Evolutionary conservation across 2,113 vertebrate genomes (phyloP), one percentile per base, ranked within the genome.

Genomic region (Callionymus lyra): DNA sequence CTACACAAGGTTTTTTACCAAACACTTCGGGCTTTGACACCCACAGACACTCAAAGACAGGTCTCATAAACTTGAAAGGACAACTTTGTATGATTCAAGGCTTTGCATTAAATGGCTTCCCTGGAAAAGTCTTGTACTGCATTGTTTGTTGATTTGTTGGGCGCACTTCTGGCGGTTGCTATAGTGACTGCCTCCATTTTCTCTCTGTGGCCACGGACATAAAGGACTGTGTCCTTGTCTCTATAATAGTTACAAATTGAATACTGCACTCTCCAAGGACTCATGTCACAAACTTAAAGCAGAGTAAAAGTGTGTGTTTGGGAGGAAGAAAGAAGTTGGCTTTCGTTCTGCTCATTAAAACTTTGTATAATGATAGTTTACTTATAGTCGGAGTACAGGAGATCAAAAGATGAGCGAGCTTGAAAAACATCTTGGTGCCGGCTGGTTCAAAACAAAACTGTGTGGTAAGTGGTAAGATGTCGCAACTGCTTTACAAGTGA

Each of bases 191-290:
- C 77, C 74, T 82, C 79, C 66, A 77, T 82, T 77, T 82, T 82
- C 70, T 76, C 70, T 69, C 65, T 72, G 63, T 75, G 74, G 76
- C 77, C 72, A 74, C 70, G 66, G 74, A 73, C 68, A 84, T 80
- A 82, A 84, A 82, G 74, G 74, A 63, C 76, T 40, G 47, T 50
- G 82, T 77, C 82, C 82, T 85, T 83, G 81, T 81, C 81, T 81
- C 68, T 59, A 69, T 74, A 77, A 80, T 80, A 83, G 79, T 79
- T 84, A 81, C 81, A 84, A 80, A 83, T 82, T 83, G 77, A 83
- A 83, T 80, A 77, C 71, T 74, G 77, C 76, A 77, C 73, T 81
- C 72, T 76, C 65, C 81, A 83, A 83, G 81, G 81, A 77, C 77
- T 76, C 53, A 52, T 75, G 77, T 80, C 79, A 74, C 68, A 68